Base-by-base conservation (phyloP, 2,888 invertebrate species). In the Mylabris sibirica region DNA sequence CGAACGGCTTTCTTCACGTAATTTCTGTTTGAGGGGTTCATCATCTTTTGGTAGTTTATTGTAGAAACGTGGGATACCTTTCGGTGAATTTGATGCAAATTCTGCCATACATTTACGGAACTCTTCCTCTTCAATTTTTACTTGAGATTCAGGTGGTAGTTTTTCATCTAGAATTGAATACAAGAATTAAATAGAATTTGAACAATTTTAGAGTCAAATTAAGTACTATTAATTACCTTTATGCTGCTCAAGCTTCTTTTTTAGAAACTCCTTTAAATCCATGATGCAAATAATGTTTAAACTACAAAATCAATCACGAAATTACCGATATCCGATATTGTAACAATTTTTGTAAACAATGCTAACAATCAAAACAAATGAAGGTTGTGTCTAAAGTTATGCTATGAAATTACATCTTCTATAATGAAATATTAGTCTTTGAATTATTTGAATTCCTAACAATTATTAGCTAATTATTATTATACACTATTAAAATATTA, bases 1-100 rank as follows among this genome's bases (percentile, higher is more conserved):
- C 2, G 96, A 94, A 78, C 96, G 88, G 0, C 96, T 93, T 83
- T 97, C 97, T 84, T 97, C 96, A 66, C 96, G 88, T 57, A 97
- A 84, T 84, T 95, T 95, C 80, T 93, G 92, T 1, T 92, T 88
- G 3, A 96, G 80, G 6, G 91, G 87, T 78, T 96, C 95, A 76
- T 91, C 92, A 63, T 93, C 90, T 64, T 90, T 89, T 0, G 96
- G 96, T 1, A 95, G 84, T 86, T 90, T 90, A 78, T 90, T 91
- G 80, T 91, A 93, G 83, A 94, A 94, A 81, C 90, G 90, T 0
- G 94, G 94, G 79, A 94, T 91, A 64, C 87, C 87, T 75, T 87
- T 88, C 0, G 70, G 65, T 5, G 70, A 38, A 44, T 69, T 73
- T 63, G 75, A 75, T 12, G 76, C 77, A 77, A 79, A 81, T 72